Evolutionary conservation across 2,888 invertebrate genomes (phyloP).

Genomic region (Eurois occulta): DNA sequence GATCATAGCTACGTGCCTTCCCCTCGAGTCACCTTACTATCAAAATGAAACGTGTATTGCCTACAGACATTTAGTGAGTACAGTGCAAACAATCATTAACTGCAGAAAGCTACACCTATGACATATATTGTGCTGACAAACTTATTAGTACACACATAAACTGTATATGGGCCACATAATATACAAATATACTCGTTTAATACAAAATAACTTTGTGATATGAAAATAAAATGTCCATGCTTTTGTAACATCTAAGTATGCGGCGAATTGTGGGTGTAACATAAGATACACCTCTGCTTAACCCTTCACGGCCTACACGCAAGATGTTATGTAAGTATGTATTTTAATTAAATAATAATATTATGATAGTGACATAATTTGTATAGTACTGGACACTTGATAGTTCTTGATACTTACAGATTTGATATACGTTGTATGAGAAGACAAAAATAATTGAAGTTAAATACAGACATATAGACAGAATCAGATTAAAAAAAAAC

Average conservation of each 20-base stretch:
- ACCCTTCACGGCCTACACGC: not conserved
- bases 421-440: not conserved
- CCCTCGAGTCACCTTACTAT: constrained; percentile 13
- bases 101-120: constrained; percentile 23
- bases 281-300: not conserved
- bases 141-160: constrained; percentile 26
- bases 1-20: not conserved
- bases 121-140: constrained; percentile 43
- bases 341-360: not conserved
- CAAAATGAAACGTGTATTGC: constrained; percentile 10
- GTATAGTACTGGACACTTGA: not conserved
- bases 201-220: constrained; percentile 1
- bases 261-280: not conserved
- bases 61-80: constrained; percentile 31
- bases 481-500: not conserved
- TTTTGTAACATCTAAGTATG: not conserved
- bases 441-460: not conserved
- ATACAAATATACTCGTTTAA: constrained; percentile 1
- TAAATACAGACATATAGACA: not conserved
- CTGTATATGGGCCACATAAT: constrained; percentile 17
- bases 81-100: constrained; percentile 33
- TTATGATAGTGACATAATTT: not conserved
- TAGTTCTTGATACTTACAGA: constrained; percentile 1
- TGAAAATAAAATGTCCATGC: not conserved
- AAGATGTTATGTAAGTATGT: not conserved